Conservation (phyloP, 2,113 vertebrate species). For the Pomatostomus ruficeps region DNA sequence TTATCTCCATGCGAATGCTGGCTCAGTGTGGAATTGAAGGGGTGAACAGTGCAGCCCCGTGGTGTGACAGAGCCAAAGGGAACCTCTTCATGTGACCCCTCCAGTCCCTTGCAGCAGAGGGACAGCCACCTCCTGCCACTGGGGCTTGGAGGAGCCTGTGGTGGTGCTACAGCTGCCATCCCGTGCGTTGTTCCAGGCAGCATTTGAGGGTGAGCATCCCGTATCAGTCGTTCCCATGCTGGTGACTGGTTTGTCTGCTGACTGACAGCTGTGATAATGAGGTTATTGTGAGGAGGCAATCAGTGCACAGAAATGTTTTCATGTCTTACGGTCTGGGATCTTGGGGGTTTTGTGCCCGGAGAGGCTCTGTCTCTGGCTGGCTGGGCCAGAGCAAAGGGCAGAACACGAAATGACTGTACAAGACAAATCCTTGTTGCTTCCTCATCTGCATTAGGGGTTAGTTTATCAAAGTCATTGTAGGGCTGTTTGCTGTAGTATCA, state of each 20-base stretch:
- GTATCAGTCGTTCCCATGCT: neutral
- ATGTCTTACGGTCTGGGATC: constrained; percentile 45
- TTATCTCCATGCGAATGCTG: neutral
- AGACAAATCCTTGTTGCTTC: constrained; percentile 6
- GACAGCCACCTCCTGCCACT: neutral
- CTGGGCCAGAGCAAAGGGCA: constrained; percentile 7
- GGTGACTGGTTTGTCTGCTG: neutral
- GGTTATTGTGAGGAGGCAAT: constrained; percentile 49
- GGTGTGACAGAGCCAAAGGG: neutral
- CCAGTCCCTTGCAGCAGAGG: neutral
- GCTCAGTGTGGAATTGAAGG: neutral
- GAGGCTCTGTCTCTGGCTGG: constrained; percentile 18
- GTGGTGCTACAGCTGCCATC: neutral
- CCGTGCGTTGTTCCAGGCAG: neutral
- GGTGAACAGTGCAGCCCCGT: neutral
- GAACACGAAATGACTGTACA: neutral
- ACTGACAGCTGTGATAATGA: constrained; percentile 49
- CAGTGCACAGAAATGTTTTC: constrained; percentile 48
- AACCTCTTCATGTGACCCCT: neutral
- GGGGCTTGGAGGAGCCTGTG: neutral
- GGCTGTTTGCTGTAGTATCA: neutral
- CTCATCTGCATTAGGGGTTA: neutral
- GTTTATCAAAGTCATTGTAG: neutral
- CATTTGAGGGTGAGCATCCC: neutral
- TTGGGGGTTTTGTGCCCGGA: constrained; percentile 21